A percentile compares a stretch with the other conserved stretches of the same genome.
phyloP scores from a whole-genome alignment of 2,797 vertebrate species.

The Manis crassicaudata region DNA sequence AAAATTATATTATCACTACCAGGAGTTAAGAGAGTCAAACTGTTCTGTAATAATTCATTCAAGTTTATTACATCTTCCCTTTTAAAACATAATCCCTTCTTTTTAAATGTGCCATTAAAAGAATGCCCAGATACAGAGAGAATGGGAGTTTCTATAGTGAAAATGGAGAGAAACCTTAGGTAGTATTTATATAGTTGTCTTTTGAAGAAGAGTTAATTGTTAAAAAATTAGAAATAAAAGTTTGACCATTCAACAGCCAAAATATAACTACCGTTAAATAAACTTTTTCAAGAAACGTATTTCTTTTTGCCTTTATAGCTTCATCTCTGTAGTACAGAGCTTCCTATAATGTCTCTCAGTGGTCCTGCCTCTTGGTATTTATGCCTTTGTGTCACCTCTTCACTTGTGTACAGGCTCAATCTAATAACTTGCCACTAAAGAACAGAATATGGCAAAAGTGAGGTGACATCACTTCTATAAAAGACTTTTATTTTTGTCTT shows the following conservation, averaged over 20 bases:
- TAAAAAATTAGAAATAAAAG: conserved; percentile 5
- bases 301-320: background rate
- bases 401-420: background rate
- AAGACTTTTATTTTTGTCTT: background rate
- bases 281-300: background rate
- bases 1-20: conserved; percentile 72
- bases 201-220: conserved; percentile 8
- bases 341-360: background rate
- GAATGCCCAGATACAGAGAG: conserved; percentile 75
- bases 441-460: conserved; percentile 12
- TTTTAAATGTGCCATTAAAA: conserved; percentile 77
- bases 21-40: conserved; percentile 70
- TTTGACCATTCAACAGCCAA: conserved; percentile 11
- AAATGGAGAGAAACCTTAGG: conserved; percentile 71
- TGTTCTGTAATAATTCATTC: conserved; percentile 80
- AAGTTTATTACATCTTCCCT: conserved; percentile 80
- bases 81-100: conserved; percentile 76
- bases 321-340: conserved; percentile 4
- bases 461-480: background rate
- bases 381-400: background rate
- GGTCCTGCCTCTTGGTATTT: background rate
- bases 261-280: background rate
- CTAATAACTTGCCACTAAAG: background rate
- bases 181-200: conserved; percentile 32
- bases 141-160: conserved; percentile 72